Conservation (phyloP, 2,113 vertebrate species). For the Struthio camelus region DNA sequence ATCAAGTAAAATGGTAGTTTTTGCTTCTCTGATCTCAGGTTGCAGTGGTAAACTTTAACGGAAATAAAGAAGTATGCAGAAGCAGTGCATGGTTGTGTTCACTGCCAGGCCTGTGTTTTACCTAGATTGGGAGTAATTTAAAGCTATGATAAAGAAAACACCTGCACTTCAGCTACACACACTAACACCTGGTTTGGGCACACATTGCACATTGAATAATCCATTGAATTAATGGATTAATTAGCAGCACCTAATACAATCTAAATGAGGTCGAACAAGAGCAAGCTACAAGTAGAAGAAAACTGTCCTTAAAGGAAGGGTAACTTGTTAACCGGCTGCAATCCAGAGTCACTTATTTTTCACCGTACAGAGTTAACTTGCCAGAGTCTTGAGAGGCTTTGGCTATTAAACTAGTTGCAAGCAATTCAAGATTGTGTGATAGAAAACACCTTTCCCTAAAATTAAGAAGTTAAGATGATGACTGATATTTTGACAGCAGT, state of each 20-base stretch:
- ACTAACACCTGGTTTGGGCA: background rate
- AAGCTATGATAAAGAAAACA: background rate
- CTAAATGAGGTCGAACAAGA: background rate
- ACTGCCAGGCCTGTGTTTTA: background rate
- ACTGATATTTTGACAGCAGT: background rate
- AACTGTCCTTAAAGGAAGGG: background rate
- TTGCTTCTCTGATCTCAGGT: background rate
- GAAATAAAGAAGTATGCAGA: background rate
- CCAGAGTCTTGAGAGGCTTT: background rate
- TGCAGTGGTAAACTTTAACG: background rate
- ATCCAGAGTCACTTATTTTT: background rate
- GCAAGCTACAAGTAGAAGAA: background rate
- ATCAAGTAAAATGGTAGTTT: background rate
- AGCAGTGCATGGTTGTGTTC: fast-evolving
- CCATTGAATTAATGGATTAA: background rate
- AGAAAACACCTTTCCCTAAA: background rate
- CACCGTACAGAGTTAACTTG: background rate
- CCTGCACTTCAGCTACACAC: background rate
- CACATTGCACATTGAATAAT: background rate
- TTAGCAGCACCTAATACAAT: background rate
- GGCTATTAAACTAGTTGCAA: background rate
- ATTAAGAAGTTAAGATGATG: background rate
- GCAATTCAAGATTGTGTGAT: background rate
- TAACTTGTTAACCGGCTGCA: background rate
- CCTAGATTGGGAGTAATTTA: background rate